phyloP scores from a whole-genome alignment of 1,140 invertebrate genomes.

The Brachionus koreanus region DNA sequence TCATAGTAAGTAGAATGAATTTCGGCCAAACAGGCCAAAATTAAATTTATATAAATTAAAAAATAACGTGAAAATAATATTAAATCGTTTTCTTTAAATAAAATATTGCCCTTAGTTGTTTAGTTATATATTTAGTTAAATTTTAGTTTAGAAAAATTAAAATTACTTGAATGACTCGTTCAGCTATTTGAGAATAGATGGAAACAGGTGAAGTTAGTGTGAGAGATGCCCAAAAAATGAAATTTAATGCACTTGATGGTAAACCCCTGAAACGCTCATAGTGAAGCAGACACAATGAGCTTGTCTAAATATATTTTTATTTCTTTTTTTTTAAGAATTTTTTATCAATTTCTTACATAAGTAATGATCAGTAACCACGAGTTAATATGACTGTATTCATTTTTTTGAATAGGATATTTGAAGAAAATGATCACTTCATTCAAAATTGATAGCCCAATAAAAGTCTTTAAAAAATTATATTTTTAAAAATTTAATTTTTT shows the following conservation, averaged over 20 bases:
- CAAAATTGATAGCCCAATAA: not conserved
- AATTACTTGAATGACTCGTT: not conserved
- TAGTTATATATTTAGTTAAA: not conserved
- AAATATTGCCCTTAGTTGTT: not conserved
- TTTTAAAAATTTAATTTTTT: not conserved
- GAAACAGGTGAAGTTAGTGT: not conserved
- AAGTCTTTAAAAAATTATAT: not conserved
- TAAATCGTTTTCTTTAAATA: not conserved
- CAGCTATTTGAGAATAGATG: not conserved
- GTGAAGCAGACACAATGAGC: not conserved
- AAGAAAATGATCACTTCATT: not conserved
- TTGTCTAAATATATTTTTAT: not conserved
- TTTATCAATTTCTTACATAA: not conserved
- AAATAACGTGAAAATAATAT: not conserved
- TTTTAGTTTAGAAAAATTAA: not conserved
- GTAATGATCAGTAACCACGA: not conserved
- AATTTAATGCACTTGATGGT: not conserved
- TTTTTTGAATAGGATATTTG: not conserved
- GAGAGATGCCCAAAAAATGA: not conserved
- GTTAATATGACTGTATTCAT: not conserved
- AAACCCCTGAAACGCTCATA: not conserved
- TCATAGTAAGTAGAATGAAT: not conserved
- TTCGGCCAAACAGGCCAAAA: not conserved
- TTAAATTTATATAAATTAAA: slow-evolving; percentile 9
- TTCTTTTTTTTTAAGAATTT: not conserved